phyloP scores from a whole-genome alignment of 1,140 invertebrate species.

The Drosophila pseudoananassae region DNA sequence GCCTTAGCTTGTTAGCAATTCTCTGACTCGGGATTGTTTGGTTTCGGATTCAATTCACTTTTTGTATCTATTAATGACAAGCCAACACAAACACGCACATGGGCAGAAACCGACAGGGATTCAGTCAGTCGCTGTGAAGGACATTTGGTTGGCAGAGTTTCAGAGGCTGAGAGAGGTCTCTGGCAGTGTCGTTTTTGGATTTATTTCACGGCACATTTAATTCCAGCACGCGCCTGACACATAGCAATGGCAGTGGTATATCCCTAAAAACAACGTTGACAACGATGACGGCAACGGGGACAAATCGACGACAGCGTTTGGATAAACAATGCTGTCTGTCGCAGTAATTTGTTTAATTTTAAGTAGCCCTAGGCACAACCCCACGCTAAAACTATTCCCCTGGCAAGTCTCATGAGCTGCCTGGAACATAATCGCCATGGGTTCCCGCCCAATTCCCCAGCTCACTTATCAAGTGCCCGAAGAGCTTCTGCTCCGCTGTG shows the following conservation, averaged over 20 bases:
- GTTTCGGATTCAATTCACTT: conserved; percentile 62
- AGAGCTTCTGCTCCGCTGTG: conserved; percentile 56
- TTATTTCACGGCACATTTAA: conserved; percentile 81
- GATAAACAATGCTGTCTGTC: conserved; percentile 41
- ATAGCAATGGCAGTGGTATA: conserved; percentile 16
- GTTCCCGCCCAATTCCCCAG: conserved; percentile 42
- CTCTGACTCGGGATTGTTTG: conserved; percentile 28
- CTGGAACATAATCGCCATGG: conserved; percentile 46
- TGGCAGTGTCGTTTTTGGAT: conserved; percentile 51
- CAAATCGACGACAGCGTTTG: conserved; percentile 69
- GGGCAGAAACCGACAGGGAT: conserved; percentile 5
- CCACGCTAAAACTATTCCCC: conserved; percentile 42
- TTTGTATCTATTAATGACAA: conserved; percentile 60
- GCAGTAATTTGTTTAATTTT: conserved; percentile 80
- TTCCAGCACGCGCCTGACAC: conserved; percentile 66
- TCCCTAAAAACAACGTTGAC: conserved; percentile 41
- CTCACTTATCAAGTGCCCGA: conserved; percentile 69
- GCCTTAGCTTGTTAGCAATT: conserved; percentile 29
- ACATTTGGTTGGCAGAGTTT: conserved; percentile 44
- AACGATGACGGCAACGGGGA: conserved; percentile 43
- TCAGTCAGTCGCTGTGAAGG: conserved; percentile 34
- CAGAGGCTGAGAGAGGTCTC: conserved; percentile 16
- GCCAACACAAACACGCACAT: conserved; percentile 19
- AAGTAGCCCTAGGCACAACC: conserved; percentile 57
- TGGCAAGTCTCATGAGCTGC: conserved; percentile 25